Base-by-base conservation (phyloP, 2,113 vertebrate species). In the Picathartes gymnocephalus region DNA sequence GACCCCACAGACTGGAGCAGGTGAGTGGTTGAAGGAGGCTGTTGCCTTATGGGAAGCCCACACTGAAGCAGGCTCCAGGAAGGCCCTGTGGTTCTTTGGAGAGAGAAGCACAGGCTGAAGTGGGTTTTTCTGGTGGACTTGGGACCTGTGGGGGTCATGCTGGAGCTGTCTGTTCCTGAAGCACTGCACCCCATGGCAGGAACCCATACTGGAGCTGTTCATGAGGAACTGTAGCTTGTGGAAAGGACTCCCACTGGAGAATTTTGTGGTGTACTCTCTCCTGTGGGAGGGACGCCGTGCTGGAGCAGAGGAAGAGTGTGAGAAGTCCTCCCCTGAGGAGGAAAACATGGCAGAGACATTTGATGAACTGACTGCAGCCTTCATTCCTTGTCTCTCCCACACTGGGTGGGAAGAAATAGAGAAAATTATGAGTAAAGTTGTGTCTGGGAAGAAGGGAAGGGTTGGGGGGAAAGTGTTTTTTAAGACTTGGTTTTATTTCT, bases 91-190 rank as follows among this genome's bases (percentile, higher is more conserved):
- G 17, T 15, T 22, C 47, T 62, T 30, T 53, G 27, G 21, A 47
- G 27, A 37, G 6, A 47, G 27, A 30, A 28, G n/a, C 21, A 16
- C 37, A 64, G 47, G 60, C 60, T 53, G 15, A 15, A 62, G 19
- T 0, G 1, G 14, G 14, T 28, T 42, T 64, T 64, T 79, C 24
- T 64, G 31, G 14, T 2, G 24, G 21, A 37, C 27, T 19, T 60
- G n/a, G 18, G 47, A 51, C 18, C 35, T 1, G 2, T 42, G 18
- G 8, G 13, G 6, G 20, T 50, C 13, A 1, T 40, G 23, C 8
- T 64, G 47, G 31, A 27, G 37, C 13, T 40, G 4, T 42, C 23
- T 78, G 8, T n/a, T 42, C 47, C 37, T 78, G 45, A 53, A 64
- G 18, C 15, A 64, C 11, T 64, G 23, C 14, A n/a, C 14, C 11